Conservation (phyloP, 2,888 invertebrate species). For the Drosophila mimetica region DNA sequence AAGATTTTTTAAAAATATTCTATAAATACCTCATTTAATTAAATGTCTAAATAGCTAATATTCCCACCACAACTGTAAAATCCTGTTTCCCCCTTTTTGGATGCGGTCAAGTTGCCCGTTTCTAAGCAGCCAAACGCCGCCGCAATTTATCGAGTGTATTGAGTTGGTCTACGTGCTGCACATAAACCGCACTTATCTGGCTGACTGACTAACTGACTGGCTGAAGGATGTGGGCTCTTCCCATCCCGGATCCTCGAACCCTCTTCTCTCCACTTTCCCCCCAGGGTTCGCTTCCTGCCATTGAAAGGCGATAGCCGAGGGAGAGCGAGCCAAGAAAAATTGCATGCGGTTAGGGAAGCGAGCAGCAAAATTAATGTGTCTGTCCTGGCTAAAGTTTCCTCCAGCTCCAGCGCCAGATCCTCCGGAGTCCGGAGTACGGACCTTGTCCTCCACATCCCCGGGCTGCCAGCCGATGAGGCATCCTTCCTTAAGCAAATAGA, state of each 20-base stretch:
- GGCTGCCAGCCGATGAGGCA: conserved; percentile 17
- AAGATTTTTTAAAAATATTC: background rate
- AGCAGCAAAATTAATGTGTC: conserved; percentile 76
- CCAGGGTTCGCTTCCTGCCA: conserved; percentile 57
- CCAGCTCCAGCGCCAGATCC: background rate
- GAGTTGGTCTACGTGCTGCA: conserved; percentile 76
- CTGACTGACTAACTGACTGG: conserved; percentile 71
- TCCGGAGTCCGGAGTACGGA: background rate
- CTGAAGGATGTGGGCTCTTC: conserved; percentile 33
- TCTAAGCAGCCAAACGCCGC: conserved; percentile 62
- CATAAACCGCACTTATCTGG: conserved; percentile 79
- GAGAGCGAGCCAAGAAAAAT: conserved; percentile 69
- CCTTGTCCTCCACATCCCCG: conserved; percentile 15
- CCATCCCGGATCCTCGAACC: background rate
- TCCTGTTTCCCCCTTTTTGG: conserved; percentile 15
- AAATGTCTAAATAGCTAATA: background rate
- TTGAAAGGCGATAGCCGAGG: conserved; percentile 70
- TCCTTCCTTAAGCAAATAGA: conserved; percentile 69
- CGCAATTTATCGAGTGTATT: conserved; percentile 78
- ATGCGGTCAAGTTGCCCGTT: conserved; percentile 42
- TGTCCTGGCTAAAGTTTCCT: conserved; percentile 50
- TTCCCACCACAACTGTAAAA: background rate
- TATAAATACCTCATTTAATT: background rate
- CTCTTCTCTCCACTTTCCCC: background rate
- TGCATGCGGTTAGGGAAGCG: conserved; percentile 76